Base-by-base conservation (phyloP, 92 coral and sea anemone species). In the Zoanthus sansibaricus region DNA sequence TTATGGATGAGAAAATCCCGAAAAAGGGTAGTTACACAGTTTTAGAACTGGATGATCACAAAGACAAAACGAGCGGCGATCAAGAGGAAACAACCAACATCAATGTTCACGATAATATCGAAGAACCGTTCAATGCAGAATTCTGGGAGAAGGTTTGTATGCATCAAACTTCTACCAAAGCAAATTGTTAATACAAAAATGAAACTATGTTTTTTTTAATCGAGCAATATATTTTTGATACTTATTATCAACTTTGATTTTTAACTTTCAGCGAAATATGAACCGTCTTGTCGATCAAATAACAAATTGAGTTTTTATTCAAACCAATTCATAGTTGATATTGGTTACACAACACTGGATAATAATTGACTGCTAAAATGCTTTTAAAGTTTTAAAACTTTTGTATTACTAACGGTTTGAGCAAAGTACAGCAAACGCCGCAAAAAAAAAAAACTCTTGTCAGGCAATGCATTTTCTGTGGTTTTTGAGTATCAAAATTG, bases 101-200 rank as follows among this genome's bases (percentile, higher is more conserved):
- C n/a, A 31, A 76, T 8, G 42, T 76, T 4, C 37, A 52, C 11
- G 82, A 93, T 13, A 89, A n/a, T 31, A 56, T 96, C 62, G 98
- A 96, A 67, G 82, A 90, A 59, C 98, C 98, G 10, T 92, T 94
- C 74, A 91, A 96, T 73, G 98, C 94, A 61, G 90, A 93, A 1
- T 96, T 96, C 72, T 96, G 98, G 98, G 75, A 79, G 84, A 88
- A 96, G 98, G 98, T 96, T 66, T 54, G 82, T 76, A 30, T 25
- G 0, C 10, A 46, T 30, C 68, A 2, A 25, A 25, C 0, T 25
- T 25, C 21, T 7, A 25, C 8, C 7, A 10, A 25, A 2, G 11
- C 47, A 9, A 62, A 9, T n/a, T 25, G 30, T 17, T 16, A 31
- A 1, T 30, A 16, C 31, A 21, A 13, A 30, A 33, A 30, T 7